These are phyloP conservation scores for Pachyramphus minor DNA, from an alignment of 2,113 vertebrate genomes.

Conservation along the genomic window DNA sequence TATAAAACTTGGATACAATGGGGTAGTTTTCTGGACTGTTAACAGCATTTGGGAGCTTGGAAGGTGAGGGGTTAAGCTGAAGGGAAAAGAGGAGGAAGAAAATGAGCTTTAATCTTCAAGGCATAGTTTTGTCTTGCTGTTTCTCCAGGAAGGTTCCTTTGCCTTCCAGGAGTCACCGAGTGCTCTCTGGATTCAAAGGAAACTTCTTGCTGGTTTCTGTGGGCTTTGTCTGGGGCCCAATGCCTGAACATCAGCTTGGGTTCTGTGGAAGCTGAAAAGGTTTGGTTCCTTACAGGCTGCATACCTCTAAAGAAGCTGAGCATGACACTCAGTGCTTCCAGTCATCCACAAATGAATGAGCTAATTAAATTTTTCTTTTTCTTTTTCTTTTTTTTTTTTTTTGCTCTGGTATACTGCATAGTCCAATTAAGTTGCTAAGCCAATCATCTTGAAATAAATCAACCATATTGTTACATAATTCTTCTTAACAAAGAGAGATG, in stretches of 20 bases:
- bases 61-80: background rate
- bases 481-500: constrained; percentile 75
- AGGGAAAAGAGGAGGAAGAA: background rate
- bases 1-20: background rate
- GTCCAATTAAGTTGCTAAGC: constrained; percentile 74
- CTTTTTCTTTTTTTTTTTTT: constrained; percentile 50
- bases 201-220: background rate
- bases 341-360: constrained; percentile 59
- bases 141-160: background rate
- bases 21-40: background rate
- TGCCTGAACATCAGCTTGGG: background rate
- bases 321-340: background rate
- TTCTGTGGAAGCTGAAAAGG: background rate
- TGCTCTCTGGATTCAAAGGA: background rate
- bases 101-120: background rate
- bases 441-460: constrained; percentile 75
- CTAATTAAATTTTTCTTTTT: constrained; percentile 69
- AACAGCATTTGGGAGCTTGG: background rate
- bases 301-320: constrained; percentile 43
- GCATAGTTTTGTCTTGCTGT: background rate
- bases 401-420: constrained; percentile 44
- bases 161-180: background rate
- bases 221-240: background rate
- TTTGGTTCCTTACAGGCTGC: background rate
- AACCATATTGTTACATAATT: constrained; percentile 76